Conservation (phyloP, 2,888 invertebrate genomes). For the Chelonus formosanus region DNA sequence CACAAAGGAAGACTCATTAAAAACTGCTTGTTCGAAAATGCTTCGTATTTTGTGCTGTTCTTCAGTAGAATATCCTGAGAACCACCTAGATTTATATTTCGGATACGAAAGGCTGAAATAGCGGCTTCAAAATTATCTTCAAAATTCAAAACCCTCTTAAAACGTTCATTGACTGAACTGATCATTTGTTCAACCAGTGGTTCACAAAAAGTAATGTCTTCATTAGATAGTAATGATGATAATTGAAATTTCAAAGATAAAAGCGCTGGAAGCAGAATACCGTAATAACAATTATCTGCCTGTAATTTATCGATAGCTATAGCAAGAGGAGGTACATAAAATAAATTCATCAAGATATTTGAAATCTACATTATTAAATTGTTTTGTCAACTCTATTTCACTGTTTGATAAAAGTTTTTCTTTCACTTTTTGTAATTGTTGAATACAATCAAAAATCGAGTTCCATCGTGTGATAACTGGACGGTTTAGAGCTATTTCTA, state of each 20-base stretch:
- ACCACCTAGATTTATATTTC: too few species aligned
- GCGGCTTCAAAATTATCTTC: too few species aligned
- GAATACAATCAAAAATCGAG: constrained; percentile 19
- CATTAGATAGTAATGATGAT: too few species aligned
- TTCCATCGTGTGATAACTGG: constrained; percentile 30
- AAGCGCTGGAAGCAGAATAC: constrained; percentile 27
- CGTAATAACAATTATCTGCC: constrained; percentile 28
- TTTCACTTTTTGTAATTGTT: constrained; percentile 1
- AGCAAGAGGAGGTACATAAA: constrained; percentile 26
- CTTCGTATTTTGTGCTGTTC: too few species aligned
- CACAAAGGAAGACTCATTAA: too few species aligned
- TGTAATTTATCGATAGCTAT: constrained; percentile 31
- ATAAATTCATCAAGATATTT: constrained; percentile 28
- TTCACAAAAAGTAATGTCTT: too few species aligned
- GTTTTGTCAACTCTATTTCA: constrained; percentile 4
- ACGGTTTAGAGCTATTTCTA: constrained; percentile 14
- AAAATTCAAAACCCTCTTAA: too few species aligned
- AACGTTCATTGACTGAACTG: background rate
- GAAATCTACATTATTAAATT: constrained; percentile 17
- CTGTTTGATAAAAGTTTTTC: constrained; percentile 21
- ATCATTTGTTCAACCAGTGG: too few species aligned
- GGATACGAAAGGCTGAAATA: too few species aligned
- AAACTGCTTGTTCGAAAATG: too few species aligned
- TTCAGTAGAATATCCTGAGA: too few species aligned
- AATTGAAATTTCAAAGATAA: constrained; percentile 13